These are phyloP conservation scores for Hyperoplus immaculatus DNA, from an alignment of 2,797 vertebrate genomes.

Conservation along the genomic window DNA sequence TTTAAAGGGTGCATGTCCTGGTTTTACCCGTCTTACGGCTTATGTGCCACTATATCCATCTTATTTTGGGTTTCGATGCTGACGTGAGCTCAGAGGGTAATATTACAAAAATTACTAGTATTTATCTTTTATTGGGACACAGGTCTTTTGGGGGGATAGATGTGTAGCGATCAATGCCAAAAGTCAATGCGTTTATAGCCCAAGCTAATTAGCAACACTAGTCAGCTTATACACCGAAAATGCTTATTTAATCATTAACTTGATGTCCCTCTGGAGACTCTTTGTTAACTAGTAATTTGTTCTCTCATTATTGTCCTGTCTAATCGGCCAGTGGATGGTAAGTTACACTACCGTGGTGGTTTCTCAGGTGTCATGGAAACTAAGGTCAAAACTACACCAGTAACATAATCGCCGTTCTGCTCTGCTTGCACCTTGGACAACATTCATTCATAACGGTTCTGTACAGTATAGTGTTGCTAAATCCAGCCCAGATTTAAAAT, in stretches of 20 bases:
- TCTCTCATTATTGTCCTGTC: constrained; percentile 4
- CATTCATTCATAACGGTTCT: not conserved
- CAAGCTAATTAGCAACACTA: not conserved
- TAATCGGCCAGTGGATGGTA: not conserved
- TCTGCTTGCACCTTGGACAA: constrained; percentile 12
- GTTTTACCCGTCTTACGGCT: not conserved
- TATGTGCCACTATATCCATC: not conserved
- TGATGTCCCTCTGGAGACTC: not conserved
- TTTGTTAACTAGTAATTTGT: constrained; percentile 6
- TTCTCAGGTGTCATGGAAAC: constrained; percentile 59
- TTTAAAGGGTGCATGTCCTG: not conserved
- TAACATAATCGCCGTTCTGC: constrained; percentile 42
- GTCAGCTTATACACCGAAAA: not conserved
- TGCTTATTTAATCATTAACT: not conserved
- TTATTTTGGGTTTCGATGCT: not conserved
- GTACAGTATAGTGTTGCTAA: constrained; percentile 4
- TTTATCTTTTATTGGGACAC: not conserved
- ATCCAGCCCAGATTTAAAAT: not conserved
- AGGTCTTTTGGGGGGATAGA: not conserved
- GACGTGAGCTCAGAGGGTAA: not conserved
- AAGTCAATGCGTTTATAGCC: not conserved
- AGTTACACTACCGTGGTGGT: not conserved
- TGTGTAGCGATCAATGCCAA: not conserved
- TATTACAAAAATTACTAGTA: not conserved
- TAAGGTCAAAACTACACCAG: constrained; percentile 38